Base-by-base conservation (phyloP, 2,113 vertebrate genomes). In the Archilochus colubris region DNA sequence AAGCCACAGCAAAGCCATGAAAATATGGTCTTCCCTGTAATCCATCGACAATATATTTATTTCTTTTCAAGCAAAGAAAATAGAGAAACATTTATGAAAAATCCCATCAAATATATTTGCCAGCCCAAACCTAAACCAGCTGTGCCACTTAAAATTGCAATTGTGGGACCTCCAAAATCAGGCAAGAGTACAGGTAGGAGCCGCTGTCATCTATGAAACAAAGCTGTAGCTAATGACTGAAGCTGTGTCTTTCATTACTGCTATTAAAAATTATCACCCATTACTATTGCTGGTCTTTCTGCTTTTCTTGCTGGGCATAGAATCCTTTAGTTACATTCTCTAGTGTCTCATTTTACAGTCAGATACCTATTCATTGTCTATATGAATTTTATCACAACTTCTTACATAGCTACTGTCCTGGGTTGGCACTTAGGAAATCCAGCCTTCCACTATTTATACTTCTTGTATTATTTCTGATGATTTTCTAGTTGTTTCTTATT, bases 121-220 rank as follows among this genome's bases (percentile, higher is more conserved):
- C 99, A 99, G 93, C 96, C 98, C 57, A 98, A 98, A 94, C 98
- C 99, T 69, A 97, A 95, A 24, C 94, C 96, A 14, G 72, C 97
- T 43, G 92, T 99, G 55, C 98, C 99, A 59, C 72, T 99, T 81
- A 99, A 97, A 97, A 96, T 99, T 83, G 98, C 98, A 62, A 88
- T 99, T 13, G 95, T 98, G 64, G 99, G 99, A 81, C 98, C 98
- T 89, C 98, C 99, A 74, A 99, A 99, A 97, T 99, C 99, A 91
- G 99, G 99, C 62, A 99, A 99, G 97, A 99, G 98, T 55, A 98
- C 99, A 97, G 97, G 99, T 99, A 96, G 93, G 96, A 21, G 81
- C 57, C 72, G 80, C 9, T 54, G 27, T 51, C 85, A 62, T 43
- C 23, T 88, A 21, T 70, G 78, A 59, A 70, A n/a, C 59, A 68